Evolutionary conservation across 2,888 invertebrate species (phyloP).

Genomic region (Sisyra nigra): DNA sequence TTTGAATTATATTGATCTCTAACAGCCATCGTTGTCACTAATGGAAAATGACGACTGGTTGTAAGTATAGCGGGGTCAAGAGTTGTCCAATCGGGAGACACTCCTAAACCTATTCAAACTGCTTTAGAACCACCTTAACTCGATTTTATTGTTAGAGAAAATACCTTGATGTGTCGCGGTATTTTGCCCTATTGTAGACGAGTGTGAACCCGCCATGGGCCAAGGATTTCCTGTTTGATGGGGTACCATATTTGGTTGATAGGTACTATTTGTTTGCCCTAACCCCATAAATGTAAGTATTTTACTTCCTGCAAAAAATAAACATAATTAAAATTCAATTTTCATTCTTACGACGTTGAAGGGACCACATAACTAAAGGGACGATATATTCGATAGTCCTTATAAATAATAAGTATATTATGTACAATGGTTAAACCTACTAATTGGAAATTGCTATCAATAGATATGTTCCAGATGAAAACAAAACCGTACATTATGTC

Average conservation of each 20-base stretch:
- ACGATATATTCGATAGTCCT: too few relatives aligned
- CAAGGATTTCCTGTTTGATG: slow-evolving; percentile 14
- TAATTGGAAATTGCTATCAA: too few relatives aligned
- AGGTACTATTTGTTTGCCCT: slow-evolving; percentile 12
- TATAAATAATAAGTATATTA: too few relatives aligned
- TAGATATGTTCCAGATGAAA: too few relatives aligned
- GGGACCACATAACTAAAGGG: too few relatives aligned
- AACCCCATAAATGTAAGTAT: slow-evolving; percentile 32
- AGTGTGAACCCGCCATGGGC: slow-evolving; percentile 15
- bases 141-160: too few relatives aligned
- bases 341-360: too few relatives aligned
- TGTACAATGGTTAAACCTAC: too few relatives aligned
- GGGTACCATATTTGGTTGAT: slow-evolving; percentile 6
- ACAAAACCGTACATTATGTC: too few relatives aligned
- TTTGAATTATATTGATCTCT: slow-evolving; percentile 21
- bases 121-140: too few relatives aligned
- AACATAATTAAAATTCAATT: not conserved
- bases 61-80: slow-evolving; percentile 88
- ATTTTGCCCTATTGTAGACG: slow-evolving; percentile 20
- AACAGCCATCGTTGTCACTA: slow-evolving; percentile 22
- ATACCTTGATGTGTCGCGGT: slow-evolving; percentile 19
- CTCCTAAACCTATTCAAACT: slow-evolving; percentile 28
- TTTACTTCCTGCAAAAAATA: slow-evolving; percentile 31
- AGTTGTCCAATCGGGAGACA: slow-evolving; percentile 71
- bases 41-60: slow-evolving; percentile 41